Evolutionary conservation across 2,113 vertebrate genomes (phyloP).

Genomic region (Nanger granti): DNA sequence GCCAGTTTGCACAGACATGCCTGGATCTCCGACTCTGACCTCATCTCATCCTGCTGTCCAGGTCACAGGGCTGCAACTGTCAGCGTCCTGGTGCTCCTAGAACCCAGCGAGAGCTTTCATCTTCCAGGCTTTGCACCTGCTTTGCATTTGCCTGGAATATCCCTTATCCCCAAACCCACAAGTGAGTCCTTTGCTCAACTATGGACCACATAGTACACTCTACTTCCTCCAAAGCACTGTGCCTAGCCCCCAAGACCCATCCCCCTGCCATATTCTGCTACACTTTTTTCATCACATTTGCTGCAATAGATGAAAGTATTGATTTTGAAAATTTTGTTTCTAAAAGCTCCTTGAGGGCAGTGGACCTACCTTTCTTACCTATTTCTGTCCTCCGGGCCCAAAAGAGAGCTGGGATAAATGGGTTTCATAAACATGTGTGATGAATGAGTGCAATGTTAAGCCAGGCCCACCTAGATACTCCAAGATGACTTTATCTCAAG

Average conservation of each 20-base stretch:
- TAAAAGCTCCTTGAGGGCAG: not conserved
- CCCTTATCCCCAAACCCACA: no score
- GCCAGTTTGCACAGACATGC: accelerated
- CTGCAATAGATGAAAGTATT: not conserved
- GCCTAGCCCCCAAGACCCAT: not conserved
- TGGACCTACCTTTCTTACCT: no score
- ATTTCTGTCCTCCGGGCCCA: not conserved
- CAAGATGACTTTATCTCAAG: not conserved
- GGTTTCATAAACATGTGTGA: no score
- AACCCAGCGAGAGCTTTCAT: not conserved
- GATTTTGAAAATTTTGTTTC: not conserved
- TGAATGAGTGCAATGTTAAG: not conserved
- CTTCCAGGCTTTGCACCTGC: not conserved
- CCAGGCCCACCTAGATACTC: not conserved
- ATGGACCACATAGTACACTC: accelerated
- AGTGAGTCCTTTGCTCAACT: not conserved
- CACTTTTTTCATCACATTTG: not conserved
- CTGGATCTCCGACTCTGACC: accelerated
- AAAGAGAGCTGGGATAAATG: not conserved
- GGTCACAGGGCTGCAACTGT: no score
- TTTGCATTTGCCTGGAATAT: not conserved
- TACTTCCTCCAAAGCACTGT: not conserved
- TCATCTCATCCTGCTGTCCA: not conserved
- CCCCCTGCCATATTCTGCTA: not conserved
- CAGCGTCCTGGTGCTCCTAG: not conserved